Evolutionary conservation across 23 tunicate species (phyloP).

Genomic region (Oikopleura dioica): DNA sequence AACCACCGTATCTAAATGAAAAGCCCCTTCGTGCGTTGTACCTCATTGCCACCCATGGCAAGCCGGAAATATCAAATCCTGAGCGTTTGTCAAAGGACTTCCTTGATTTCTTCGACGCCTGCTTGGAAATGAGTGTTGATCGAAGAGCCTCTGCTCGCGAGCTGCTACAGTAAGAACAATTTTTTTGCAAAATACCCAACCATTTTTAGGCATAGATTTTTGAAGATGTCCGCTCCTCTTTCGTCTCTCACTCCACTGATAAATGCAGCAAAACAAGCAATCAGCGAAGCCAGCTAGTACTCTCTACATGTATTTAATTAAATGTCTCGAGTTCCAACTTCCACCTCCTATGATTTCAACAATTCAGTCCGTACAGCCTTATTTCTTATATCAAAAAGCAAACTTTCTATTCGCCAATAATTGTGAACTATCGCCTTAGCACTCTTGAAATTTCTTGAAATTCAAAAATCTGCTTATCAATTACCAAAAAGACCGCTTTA

Average conservation of each 20-base stretch:
- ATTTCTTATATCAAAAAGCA: too few species aligned
- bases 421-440: too few species aligned
- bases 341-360: too few species aligned
- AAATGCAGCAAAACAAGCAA: conserved; percentile 73
- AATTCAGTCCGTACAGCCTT: too few species aligned
- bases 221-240: conserved; percentile 54
- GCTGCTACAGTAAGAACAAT: conserved; percentile 31
- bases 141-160: conserved; percentile 57
- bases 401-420: too few species aligned
- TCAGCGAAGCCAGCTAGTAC: too few species aligned
- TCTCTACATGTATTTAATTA: too few species aligned
- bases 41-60: conserved; percentile 93
- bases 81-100: conserved; percentile 47
- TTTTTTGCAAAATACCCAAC: neutral
- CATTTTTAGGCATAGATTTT: conserved; percentile 57
- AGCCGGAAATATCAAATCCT: conserved; percentile 80
- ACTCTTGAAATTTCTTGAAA: too few species aligned
- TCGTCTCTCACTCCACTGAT: conserved; percentile 72
- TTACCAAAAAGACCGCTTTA: too few species aligned
- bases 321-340: too few species aligned
- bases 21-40: conserved; percentile 86
- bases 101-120: conserved; percentile 53
- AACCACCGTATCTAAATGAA: conserved; percentile 94
- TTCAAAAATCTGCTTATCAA: too few species aligned
- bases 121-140: conserved; percentile 95